A percentile compares a stretch with the other conserved stretches of the same genome.
Conservation (phyloP, 2,888 invertebrate species). For the Sinelater perroti region DNA sequence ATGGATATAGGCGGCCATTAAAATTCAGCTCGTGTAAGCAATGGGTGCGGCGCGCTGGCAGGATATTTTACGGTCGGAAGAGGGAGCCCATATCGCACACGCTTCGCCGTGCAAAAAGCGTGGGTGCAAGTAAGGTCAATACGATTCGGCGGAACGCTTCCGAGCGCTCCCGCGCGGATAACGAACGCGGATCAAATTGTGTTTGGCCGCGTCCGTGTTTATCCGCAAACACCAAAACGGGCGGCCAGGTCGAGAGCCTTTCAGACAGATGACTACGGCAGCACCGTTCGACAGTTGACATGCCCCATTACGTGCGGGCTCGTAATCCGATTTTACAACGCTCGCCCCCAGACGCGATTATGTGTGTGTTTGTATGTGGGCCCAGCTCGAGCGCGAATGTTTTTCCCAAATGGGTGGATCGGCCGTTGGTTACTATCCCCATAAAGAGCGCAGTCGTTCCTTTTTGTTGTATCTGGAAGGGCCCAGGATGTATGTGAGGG, state of each 20-base stretch:
- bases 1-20: neutral
- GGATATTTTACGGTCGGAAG: constrained; percentile 12
- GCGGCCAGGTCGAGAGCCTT: constrained; percentile 27
- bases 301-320: constrained; percentile 38
- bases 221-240: constrained; percentile 26
- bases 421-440: too few species aligned
- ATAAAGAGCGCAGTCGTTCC: too few species aligned
- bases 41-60: constrained; percentile 19
- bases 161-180: constrained; percentile 11
- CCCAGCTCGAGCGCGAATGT: constrained; percentile 18
- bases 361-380: constrained; percentile 34
- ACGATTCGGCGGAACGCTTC: constrained; percentile 1
- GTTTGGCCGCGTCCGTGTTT: constrained; percentile 20
- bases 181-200: constrained; percentile 22
- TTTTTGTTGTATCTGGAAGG: too few species aligned
- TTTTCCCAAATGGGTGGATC: constrained; percentile 28
- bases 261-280: constrained; percentile 33
- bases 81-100: constrained; percentile 19
- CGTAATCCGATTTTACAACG: constrained; percentile 38
- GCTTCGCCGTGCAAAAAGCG: constrained; percentile 16
- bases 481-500: too few species aligned
- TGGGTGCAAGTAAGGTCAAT: constrained; percentile 1
- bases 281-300: constrained; percentile 36
- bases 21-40: constrained; percentile 12
- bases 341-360: constrained; percentile 29